These are phyloP conservation scores for Pan paniscus DNA, from an alignment of 2,113 vertebrate species.

Conservation along the genomic window DNA sequence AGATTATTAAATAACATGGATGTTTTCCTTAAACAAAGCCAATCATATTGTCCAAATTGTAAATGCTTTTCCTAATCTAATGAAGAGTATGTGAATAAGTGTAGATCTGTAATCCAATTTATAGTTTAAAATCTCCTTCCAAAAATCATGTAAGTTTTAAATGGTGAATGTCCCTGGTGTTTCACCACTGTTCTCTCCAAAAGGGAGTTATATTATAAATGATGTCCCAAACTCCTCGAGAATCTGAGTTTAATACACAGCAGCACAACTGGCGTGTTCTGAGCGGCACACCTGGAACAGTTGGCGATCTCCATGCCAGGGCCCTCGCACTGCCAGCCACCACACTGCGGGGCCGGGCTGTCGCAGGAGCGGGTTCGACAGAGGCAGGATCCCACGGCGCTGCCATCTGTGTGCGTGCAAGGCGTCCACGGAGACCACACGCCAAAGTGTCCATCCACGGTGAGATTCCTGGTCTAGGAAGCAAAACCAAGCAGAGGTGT, in stretches of 20 bases:
- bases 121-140: not conserved
- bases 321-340: conserved; percentile 93
- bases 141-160: not conserved
- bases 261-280: accelerated
- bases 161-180: no score
- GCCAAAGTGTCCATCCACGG: conserved; percentile 92
- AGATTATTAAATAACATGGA: not conserved
- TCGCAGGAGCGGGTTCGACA: conserved; percentile 94
- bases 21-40: not conserved
- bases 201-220: accelerated
- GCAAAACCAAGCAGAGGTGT: not conserved
- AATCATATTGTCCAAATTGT: accelerated
- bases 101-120: not conserved
- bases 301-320: conserved; percentile 94
- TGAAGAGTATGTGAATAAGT: not conserved
- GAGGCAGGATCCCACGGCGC: conserved; percentile 89
- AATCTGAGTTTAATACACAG: accelerated
- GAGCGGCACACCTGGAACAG: conserved; percentile 92
- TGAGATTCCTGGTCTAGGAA: conserved; percentile 93
- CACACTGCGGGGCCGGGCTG: conserved; percentile 93
- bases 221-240: accelerated
- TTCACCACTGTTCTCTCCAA: not conserved
- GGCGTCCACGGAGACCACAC: conserved; percentile 91
- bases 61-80: not conserved
- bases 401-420: conserved; percentile 91